Evolutionary conservation across 2,888 invertebrate genomes (phyloP).

Genomic region (Rapana venosa): DNA sequence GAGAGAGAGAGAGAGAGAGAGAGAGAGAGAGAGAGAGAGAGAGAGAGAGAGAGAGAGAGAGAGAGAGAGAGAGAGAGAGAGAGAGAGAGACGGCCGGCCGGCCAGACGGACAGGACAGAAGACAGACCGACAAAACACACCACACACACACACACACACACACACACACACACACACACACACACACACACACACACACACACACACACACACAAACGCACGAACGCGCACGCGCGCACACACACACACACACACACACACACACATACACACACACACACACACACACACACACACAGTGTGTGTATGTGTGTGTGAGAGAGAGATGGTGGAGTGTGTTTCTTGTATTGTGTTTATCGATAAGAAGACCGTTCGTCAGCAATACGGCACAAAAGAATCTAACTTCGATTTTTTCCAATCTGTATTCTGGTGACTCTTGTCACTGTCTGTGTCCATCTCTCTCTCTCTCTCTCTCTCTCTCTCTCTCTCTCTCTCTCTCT

Average conservation of each 20-base stretch:
- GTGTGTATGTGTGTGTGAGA: no score
- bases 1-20: not conserved
- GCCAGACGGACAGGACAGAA: not conserved
- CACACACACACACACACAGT: no score
- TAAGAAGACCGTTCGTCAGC: no score
- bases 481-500: no score
- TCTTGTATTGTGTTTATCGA: no score
- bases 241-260: not conserved
- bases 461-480: no score
- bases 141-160: not conserved
- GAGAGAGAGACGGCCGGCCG: not conserved
- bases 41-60: not conserved
- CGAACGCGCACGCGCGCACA: not conserved
- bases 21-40: constrained; percentile 15
- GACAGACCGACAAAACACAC: not conserved
- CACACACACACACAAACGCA: not conserved
- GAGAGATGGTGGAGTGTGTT: no score
- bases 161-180: not conserved
- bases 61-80: not conserved
- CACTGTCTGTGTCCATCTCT: no score
- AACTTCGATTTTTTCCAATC: no score
- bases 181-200: not conserved
- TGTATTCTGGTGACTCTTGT: no score
- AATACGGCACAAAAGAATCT: no score
- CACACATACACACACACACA: not conserved